phyloP scores from a whole-genome alignment of 2,113 vertebrate genomes.

The Helogale parvula region DNA sequence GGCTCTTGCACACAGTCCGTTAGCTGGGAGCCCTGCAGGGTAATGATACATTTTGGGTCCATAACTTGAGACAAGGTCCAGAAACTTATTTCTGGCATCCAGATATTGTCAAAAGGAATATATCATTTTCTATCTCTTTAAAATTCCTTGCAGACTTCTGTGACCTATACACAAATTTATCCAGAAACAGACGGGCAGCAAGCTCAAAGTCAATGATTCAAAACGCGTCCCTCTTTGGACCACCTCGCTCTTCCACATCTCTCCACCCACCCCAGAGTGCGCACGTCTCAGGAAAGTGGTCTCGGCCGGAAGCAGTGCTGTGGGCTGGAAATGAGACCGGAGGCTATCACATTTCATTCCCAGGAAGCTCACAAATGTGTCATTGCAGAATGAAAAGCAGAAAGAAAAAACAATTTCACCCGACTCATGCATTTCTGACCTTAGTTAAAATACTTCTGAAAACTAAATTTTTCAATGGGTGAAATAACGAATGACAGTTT shows the following conservation, averaged over 20 bases:
- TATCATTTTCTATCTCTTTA: constrained; percentile 72
- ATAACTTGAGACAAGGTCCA: neutral
- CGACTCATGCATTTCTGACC: neutral
- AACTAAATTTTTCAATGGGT: neutral
- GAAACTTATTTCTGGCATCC: constrained; percentile 35
- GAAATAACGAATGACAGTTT: neutral
- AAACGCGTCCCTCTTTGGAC: constrained; percentile 67
- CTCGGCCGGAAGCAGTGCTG: neutral
- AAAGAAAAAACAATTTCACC: neutral
- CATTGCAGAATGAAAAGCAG: neutral
- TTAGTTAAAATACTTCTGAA: neutral
- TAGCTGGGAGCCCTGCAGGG: neutral
- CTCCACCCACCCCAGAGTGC: neutral
- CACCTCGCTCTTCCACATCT: neutral
- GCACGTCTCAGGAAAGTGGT: neutral
- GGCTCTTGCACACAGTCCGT: neutral
- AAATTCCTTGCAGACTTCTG: constrained; percentile 80
- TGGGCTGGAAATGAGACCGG: neutral
- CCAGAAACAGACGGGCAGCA: constrained; percentile 78
- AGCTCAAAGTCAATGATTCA: constrained; percentile 74
- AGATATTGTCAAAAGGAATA: constrained; percentile 24
- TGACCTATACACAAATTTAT: constrained; percentile 79
- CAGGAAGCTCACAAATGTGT: neutral
- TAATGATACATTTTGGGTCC: neutral
- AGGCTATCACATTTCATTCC: neutral